Evolutionary conservation across 2,888 invertebrate genomes (phyloP).

Genomic region (Odontocerum albicorne): DNA sequence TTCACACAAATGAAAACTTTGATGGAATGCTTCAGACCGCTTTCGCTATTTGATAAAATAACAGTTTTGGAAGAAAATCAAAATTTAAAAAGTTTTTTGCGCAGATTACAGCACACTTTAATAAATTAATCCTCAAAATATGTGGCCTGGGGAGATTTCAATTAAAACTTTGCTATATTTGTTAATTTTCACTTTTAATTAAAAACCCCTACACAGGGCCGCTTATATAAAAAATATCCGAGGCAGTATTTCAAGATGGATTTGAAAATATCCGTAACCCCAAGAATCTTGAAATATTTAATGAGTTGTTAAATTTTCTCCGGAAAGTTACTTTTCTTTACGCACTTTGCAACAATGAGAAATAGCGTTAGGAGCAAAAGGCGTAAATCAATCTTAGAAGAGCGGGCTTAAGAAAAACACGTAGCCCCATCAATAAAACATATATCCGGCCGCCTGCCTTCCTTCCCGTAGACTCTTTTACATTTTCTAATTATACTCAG

Average conservation of each 20-base stretch:
- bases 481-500: conserved; percentile 35
- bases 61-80: neutral
- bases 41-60: neutral
- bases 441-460: conserved; percentile 26
- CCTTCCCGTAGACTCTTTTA: conserved; percentile 28
- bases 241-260: conserved; percentile 20
- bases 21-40: no score
- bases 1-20: no score
- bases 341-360: conserved; percentile 27
- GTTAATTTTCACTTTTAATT: conserved; percentile 26
- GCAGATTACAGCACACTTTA: conserved; percentile 20
- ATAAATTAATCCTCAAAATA: conserved; percentile 20
- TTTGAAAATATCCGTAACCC: conserved; percentile 21
- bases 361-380: conserved; percentile 15
- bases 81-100: conserved; percentile 9
- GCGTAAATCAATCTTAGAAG: conserved; percentile 26
- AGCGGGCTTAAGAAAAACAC: conserved; percentile 28
- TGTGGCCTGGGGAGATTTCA: conserved; percentile 22
- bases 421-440: conserved; percentile 35
- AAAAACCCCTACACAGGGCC: conserved; percentile 21
- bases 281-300: conserved; percentile 27
- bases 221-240: conserved; percentile 12
- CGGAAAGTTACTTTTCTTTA: conserved; percentile 23
- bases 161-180: conserved; percentile 25
- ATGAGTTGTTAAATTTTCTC: conserved; percentile 26